Percentiles rank a stretch among this genome's conserved stretches.
These are phyloP conservation scores for Percopsis omiscomaycus DNA, from an alignment of 2,797 vertebrate genomes.

Conservation along the genomic window DNA sequence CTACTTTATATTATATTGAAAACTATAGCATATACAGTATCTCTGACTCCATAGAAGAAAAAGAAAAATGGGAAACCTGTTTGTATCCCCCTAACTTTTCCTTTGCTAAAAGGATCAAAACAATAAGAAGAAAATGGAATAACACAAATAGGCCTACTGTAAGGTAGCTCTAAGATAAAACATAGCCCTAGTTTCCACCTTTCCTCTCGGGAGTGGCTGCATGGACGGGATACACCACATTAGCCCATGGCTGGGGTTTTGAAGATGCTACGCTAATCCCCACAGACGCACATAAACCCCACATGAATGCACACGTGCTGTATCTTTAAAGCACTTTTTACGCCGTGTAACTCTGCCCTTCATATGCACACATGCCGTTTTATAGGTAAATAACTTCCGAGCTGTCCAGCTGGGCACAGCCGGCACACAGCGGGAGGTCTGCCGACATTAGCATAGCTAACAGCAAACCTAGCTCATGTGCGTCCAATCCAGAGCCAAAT, in stretches of 20 bases:
- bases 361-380: conserved; percentile 56
- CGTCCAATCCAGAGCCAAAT: conserved; percentile 55
- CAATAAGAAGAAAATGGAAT: conserved; percentile 46
- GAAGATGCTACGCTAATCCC: conserved; percentile 44
- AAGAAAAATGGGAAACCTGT: conserved; percentile 23
- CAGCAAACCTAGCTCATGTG: conserved; percentile 56
- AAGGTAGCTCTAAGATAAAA: conserved; percentile 53
- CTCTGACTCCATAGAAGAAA: conserved; percentile 5
- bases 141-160: conserved; percentile 21
- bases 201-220: conserved; percentile 38
- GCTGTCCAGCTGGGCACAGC: conserved; percentile 62
- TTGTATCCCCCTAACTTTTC: conserved; percentile 37
- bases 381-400: conserved; percentile 75
- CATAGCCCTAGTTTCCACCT: conserved; percentile 34
- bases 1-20: no score
- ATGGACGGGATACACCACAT: conserved; percentile 48
- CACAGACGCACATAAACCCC: conserved; percentile 50
- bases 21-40: conserved; percentile 18
- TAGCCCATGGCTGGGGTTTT: conserved; percentile 30
- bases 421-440: conserved; percentile 63
- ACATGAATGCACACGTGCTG: conserved; percentile 44
- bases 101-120: conserved; percentile 60
- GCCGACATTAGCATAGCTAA: conserved; percentile 78
- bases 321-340: conserved; percentile 52
- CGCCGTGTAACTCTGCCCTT: conserved; percentile 48